Evolutionary conservation across 2,113 vertebrate genomes (phyloP).

Genomic region (Strix uralensis): DNA sequence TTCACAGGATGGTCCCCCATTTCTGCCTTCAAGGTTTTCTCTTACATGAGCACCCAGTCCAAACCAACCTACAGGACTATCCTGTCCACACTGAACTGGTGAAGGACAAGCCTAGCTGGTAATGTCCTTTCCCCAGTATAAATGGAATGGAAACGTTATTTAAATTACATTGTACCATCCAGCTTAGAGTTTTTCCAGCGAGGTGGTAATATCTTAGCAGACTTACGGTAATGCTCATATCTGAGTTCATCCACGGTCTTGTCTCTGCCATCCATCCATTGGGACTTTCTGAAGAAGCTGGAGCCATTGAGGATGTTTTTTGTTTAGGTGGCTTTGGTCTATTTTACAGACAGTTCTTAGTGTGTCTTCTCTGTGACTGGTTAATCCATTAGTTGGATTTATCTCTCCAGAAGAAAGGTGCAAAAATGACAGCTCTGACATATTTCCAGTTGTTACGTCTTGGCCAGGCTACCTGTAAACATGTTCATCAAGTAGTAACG

Average conservation of each 20-base stretch:
- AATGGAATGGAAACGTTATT: not conserved
- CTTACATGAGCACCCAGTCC: not conserved
- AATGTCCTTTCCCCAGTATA: not conserved
- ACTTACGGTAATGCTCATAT: not conserved
- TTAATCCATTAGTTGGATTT: not conserved
- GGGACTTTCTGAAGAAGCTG: not conserved
- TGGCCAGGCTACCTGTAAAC: constrained; percentile 15
- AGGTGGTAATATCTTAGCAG: not conserved
- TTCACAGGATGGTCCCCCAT: not conserved
- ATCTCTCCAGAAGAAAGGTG: not conserved
- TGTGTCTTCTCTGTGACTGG: not conserved
- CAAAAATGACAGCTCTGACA: not conserved
- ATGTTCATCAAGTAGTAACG: not conserved
- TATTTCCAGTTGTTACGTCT: not conserved
- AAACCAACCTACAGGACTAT: not conserved
- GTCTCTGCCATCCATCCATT: not conserved
- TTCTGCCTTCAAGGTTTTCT: not conserved
- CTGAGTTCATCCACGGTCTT: not conserved
- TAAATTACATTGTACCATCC: not conserved
- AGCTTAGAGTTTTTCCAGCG: not conserved
- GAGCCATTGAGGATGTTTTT: not conserved
- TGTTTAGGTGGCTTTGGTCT: not conserved
- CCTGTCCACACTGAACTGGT: not conserved
- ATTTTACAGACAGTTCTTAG: not conserved
- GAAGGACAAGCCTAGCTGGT: not conserved